phyloP scores from a whole-genome alignment of 1,140 invertebrate genomes.

The Macrocentrus cingulum region DNA sequence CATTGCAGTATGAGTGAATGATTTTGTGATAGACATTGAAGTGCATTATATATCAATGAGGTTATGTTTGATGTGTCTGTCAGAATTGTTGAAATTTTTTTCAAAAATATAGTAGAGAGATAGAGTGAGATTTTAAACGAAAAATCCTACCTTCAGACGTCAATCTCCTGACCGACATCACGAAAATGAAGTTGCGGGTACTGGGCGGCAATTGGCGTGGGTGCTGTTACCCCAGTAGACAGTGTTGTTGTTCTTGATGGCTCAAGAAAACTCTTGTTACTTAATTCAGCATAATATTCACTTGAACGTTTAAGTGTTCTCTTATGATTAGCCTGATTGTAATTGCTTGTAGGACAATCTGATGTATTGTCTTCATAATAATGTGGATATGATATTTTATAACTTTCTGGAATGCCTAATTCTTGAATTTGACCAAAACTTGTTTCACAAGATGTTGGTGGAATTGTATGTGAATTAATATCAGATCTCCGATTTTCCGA shows the following conservation, averaged over 20 bases:
- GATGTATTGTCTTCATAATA: slow-evolving; percentile 53
- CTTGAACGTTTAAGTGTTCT: slow-evolving; percentile 20
- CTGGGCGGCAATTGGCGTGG: slow-evolving; percentile 52
- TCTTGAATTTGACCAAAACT: slow-evolving; percentile 48
- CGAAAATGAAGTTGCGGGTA: slow-evolving; percentile 78
- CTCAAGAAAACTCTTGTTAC: slow-evolving; percentile 7
- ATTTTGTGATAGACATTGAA: too few species aligned
- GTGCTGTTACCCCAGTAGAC: slow-evolving; percentile 31
- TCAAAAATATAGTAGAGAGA: not conserved
- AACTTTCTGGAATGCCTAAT: slow-evolving; percentile 49
- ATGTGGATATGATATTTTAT: slow-evolving; percentile 54
- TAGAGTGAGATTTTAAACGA: not conserved
- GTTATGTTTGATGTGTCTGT: too few species aligned
- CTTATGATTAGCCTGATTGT: slow-evolving; percentile 30
- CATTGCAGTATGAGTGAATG: too few species aligned
- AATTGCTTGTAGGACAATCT: slow-evolving; percentile 42
- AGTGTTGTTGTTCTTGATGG: slow-evolving; percentile 34
- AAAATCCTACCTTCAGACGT: slow-evolving; percentile 67
- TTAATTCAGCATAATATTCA: slow-evolving; percentile 1
- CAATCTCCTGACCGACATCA: slow-evolving; percentile 74
- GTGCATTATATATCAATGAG: too few species aligned
- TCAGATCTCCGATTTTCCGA: too few species aligned
- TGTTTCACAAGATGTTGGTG: slow-evolving; percentile 39
- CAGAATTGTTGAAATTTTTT: too few species aligned
- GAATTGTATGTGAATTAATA: slow-evolving; percentile 22